These are phyloP conservation scores for Lithobates sylvaticus DNA, from an alignment of 2,797 vertebrate species.

Conservation along the genomic window DNA sequence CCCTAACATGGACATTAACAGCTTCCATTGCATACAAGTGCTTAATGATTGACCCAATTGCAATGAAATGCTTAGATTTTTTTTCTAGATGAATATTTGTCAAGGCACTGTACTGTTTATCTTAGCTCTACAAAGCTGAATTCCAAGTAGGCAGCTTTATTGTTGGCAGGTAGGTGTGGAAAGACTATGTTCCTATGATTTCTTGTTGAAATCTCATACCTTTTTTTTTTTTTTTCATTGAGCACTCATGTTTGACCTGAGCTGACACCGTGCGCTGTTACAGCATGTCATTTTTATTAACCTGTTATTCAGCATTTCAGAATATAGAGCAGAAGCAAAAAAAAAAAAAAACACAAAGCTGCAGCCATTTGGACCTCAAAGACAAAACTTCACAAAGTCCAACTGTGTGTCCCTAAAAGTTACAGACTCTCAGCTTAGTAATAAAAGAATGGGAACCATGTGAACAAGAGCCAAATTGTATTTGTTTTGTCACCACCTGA, in stretches of 20 bases:
- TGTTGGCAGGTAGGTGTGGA: constrained; percentile 44
- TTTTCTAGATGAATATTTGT: constrained; percentile 31
- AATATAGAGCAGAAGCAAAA: constrained; percentile 60
- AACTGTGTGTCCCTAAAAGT: not conserved
- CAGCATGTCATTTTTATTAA: constrained; percentile 64
- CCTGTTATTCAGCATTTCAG: constrained; percentile 64
- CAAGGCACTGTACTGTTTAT: constrained; percentile 28
- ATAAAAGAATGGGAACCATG: not conserved
- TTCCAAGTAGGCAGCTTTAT: constrained; percentile 38
- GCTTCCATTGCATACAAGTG: not conserved
- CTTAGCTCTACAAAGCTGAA: constrained; percentile 27
- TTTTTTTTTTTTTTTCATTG: constrained; percentile 12
- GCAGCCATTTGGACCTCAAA: not conserved
- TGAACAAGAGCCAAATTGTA: not conserved
- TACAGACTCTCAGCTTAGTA: not conserved
- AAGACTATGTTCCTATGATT: constrained; percentile 26
- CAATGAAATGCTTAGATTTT: constrained; percentile 25
- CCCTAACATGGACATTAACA: not conserved
- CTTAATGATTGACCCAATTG: constrained; percentile 15
- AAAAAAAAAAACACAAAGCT: constrained; percentile 15
- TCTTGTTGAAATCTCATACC: constrained; percentile 21
- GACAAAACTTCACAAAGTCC: not conserved
- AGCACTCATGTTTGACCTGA: constrained; percentile 62
- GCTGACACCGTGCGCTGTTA: constrained; percentile 62
- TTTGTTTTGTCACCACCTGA: not conserved